Evolutionary conservation across 2,888 invertebrate species (phyloP).

Genomic region (Eupithecia centaureata): DNA sequence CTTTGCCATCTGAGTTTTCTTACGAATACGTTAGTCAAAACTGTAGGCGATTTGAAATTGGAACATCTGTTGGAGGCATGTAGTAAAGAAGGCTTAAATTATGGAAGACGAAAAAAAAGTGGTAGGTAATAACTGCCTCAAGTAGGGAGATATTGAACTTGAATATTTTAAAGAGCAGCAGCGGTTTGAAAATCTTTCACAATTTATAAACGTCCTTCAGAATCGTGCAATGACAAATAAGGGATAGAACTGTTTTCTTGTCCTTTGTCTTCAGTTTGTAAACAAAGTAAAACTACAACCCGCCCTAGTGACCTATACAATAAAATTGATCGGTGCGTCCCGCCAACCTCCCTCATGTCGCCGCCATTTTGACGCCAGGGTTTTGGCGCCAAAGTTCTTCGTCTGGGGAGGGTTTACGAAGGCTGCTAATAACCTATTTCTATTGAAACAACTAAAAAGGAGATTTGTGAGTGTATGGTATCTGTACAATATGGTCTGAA

Average conservation of each 20-base stretch:
- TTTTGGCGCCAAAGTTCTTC: conserved; percentile 75
- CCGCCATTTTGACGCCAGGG: conserved; percentile 66
- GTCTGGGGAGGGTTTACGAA: conserved; percentile 60
- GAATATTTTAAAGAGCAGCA: too few relatives aligned
- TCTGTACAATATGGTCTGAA: neutral
- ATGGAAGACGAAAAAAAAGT: too few relatives aligned
- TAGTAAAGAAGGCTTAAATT: too few relatives aligned
- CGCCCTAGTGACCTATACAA: conserved; percentile 42
- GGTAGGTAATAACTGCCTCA: too few relatives aligned
- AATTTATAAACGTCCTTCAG: neutral
- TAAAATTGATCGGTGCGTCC: conserved; percentile 55
- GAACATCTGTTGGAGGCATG: too few relatives aligned
- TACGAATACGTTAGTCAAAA: neutral
- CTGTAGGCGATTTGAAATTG: neutral
- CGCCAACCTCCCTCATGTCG: conserved; percentile 48
- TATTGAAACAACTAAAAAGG: neutral
- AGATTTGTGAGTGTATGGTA: neutral
- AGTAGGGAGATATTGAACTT: too few relatives aligned
- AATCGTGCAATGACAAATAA: neutral
- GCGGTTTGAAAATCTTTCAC: too few relatives aligned
- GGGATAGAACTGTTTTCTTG: neutral
- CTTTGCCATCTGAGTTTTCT: conserved; percentile 10
- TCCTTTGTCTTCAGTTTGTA: conserved; percentile 5
- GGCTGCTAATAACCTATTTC: conserved; percentile 67
- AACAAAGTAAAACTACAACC: conserved; percentile 23